phyloP scores from a whole-genome alignment of 2,113 vertebrate genomes.

The Chaetorhynchus papuensis region DNA sequence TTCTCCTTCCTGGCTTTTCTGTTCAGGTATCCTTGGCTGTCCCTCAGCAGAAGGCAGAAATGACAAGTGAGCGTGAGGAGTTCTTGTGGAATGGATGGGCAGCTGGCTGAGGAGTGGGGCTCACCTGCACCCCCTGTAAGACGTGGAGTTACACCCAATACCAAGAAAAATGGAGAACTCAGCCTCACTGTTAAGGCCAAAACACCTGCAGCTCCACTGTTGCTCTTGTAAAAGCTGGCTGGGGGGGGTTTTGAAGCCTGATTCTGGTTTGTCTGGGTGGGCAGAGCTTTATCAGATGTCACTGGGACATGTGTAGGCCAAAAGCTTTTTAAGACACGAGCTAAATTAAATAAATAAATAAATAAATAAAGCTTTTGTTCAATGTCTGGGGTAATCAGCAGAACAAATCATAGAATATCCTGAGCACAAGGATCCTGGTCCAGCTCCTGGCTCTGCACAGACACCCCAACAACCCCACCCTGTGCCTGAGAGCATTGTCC shows the following conservation, averaged over 20 bases:
- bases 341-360: background rate
- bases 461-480: background rate
- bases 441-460: background rate
- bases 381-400: background rate
- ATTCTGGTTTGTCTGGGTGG: background rate
- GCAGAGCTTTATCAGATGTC: background rate
- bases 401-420: background rate
- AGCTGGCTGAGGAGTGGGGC: background rate
- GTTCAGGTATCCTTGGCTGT: background rate
- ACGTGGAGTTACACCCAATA: background rate
- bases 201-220: background rate
- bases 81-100: background rate
- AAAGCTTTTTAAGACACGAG: background rate
- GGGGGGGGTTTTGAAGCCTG: background rate
- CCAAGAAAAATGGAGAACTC: background rate
- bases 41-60: background rate
- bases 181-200: no score
- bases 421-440: background rate
- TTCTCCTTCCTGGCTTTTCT: background rate
- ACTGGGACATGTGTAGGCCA: background rate
- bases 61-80: background rate
- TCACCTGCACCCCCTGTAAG: background rate
- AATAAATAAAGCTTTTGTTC: background rate
- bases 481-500: background rate
- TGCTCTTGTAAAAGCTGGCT: background rate